A percentile compares a stretch with the other conserved stretches of the same genome.
Evolutionary conservation across 2,888 invertebrate genomes (phyloP).

Genomic region (Drosophila algonquin): DNA sequence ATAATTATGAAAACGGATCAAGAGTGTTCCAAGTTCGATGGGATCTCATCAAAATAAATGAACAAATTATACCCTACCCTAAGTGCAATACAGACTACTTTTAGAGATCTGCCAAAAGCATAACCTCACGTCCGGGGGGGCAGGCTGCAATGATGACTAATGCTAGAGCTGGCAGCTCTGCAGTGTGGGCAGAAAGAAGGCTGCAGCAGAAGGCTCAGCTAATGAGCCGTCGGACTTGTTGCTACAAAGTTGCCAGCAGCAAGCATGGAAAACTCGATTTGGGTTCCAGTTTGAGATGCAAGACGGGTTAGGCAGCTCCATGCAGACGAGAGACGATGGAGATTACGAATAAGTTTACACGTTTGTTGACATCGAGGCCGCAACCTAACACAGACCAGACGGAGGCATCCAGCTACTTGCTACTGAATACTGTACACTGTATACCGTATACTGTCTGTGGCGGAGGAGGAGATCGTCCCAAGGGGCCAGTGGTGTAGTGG

Average conservation of each 20-base stretch:
- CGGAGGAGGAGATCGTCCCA: neutral
- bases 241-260: conserved; percentile 30
- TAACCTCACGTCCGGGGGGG: conserved; percentile 27
- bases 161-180: conserved; percentile 20
- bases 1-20: neutral
- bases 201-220: conserved; percentile 17
- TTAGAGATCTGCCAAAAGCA: conserved; percentile 14
- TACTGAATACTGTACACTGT: neutral
- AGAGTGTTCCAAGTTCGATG: neutral
- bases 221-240: conserved; percentile 41
- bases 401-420: conserved; percentile 7
- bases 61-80: conserved; percentile 28
- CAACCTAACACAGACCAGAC: conserved; percentile 27
- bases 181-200: conserved; percentile 28
- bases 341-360: conserved; percentile 55
- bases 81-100: neutral
- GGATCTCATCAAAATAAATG: conserved; percentile 30
- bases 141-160: conserved; percentile 24
- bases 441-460: neutral
- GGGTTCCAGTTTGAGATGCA: conserved; percentile 30
- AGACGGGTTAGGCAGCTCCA: conserved; percentile 23
- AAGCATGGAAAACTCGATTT: conserved; percentile 33
- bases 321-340: conserved; percentile 32
- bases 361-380: conserved; percentile 37
- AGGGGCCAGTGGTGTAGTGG: neutral